These are phyloP conservation scores for Drosophila melanogaster DNA, from an alignment of 1,140 invertebrate genomes.

Conservation along the genomic window Release_6_plus_ISO1_MT NT_033779.5:17991501-17992000, in stretches of 20 bases:
- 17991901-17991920: constrained; percentile 39
- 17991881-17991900: constrained; percentile 73
- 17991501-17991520: constrained; percentile 36
- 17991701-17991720: constrained; percentile 44
- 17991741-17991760: constrained; percentile 74
- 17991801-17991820: constrained; percentile 29
- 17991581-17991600: not conserved
- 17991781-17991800: constrained; percentile 42
- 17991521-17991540: constrained; percentile 25
- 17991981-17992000: constrained; percentile 68
- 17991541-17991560: constrained; percentile 31
- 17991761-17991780: constrained; percentile 75
- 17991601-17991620: constrained; percentile 61
- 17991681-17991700: constrained; percentile 24
- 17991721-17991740: constrained; percentile 62
- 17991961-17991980: constrained; percentile 80
- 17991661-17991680: constrained; percentile 42
- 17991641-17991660: constrained; percentile 50
- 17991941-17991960: constrained; percentile 83
- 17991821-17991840: constrained; percentile 77
- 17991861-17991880: constrained; percentile 54
- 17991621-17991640: constrained; percentile 73
- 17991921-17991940: constrained; percentile 49
- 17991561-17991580: constrained; percentile 8
- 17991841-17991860: constrained; percentile 75